Evolutionary conservation across 2,888 invertebrate species (phyloP), one percentile per base, ranked within the genome.

Genomic region (Acleris laterana): DNA sequence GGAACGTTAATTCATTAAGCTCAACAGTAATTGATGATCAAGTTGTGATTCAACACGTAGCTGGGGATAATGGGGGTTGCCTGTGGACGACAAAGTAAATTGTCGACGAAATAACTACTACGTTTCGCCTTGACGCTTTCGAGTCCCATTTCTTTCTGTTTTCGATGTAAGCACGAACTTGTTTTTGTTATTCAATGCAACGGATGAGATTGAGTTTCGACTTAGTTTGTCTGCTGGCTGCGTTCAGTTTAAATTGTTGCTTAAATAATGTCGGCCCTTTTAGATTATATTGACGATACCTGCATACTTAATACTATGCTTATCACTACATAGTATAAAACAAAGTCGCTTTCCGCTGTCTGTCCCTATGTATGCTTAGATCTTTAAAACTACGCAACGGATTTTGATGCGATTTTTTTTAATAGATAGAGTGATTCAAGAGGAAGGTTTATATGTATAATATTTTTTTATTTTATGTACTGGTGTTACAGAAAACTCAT

Each of bases 21-120:
- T 38, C 13, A 13, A 38, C 38, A 42, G 32, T 46, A 57, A 59
- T 42, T 51, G 48, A 55, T 60, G 52, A 65, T 60, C 49, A 65
- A 53, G 60, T 59, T 55, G 60, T 53, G 42, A 25, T 52, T 50
- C 38, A 57, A 57, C 59, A 60, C 53, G 55, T 55, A 60, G 53
- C 22, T 19, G 56, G 32, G 44, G 44, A 61, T 51, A 66, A 57
- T 57, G 57, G 57, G 46, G 51, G 57, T 32, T 56, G 56, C 46
- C 32, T 62, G 66, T 57, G 46, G 56, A 66, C 61, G 61, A 57
- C 61, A 66, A 61, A 66, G 65, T 66, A 66, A 66, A 66, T 65
- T 61, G 65, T 57, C 61, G 61, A 56, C 61, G 56, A 61, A 65
- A 61, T 65, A 61, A 61, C 55, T 51, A 61, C 59, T 60, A 64